Evolutionary conservation across 2,797 vertebrate genomes (phyloP), one percentile per base, ranked within the genome.

Genomic region (Neopelma chrysocephalum): DNA sequence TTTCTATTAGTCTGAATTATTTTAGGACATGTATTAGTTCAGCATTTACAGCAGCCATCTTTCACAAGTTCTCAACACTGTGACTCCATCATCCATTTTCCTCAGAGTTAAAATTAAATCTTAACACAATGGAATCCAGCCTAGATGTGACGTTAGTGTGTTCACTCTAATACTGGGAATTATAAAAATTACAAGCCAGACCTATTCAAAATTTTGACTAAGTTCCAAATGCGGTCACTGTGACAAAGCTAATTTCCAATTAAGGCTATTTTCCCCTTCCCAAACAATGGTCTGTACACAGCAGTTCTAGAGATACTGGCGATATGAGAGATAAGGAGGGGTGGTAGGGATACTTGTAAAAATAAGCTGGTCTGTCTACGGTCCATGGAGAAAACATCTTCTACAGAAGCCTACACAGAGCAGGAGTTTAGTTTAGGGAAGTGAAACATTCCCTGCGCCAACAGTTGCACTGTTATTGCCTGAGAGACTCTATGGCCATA

Each of bases 211-310:
- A 92, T 57, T 51, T 88, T 94, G 76, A 86, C 9, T 50, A 75
- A 31, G 76, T 91, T 94, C 94, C 93, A 95, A 91, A 68, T 26
- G n/a, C 47, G 82, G 91, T 95, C 93, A 96, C 76, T 78, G 84
- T 90, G 90, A 93, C 94, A 94, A 91, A 94, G 53, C 43, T 73
- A 1, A 71, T 78, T 91, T 77, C 85, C 82, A 89, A 15, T 78
- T 90, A 91, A 86, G 90, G 71, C 53, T 71, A 18, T 56, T 72
- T 75, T 77, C 57, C 42, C 68, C 50, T 73, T 80, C 43, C 75
- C 14, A 42, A 91, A 93, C 85, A 87, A 92, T 82, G 83, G 75
- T 25, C 47, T 5, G 11, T 38, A 60, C 85, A 64, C 29, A 77
- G 31, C 42, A 38, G 48, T 31, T 73, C 60, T 68, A 32, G 60